Conservation (phyloP, 2,113 vertebrate species). For the Hyperopisus bebe region DNA sequence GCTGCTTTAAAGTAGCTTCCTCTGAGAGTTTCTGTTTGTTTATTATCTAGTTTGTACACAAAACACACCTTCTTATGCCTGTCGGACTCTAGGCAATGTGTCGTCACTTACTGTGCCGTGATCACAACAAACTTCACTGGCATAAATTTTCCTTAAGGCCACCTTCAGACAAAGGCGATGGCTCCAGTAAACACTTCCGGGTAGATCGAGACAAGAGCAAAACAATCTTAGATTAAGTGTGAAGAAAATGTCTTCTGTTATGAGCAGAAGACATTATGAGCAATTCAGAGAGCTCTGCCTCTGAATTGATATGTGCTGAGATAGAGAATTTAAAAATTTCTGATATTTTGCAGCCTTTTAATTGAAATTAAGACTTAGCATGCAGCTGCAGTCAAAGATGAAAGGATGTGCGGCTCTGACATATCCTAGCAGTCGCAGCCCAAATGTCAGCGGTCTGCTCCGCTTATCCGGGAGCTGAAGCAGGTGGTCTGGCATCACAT, state of each 20-base stretch:
- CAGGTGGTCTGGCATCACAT: neutral
- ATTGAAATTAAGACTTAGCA: neutral
- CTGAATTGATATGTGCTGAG: neutral
- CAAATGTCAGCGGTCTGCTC: neutral
- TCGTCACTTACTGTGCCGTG: neutral
- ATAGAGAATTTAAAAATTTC: neutral
- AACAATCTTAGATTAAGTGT: neutral
- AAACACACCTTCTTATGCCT: neutral
- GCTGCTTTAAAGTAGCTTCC: slow-evolving; percentile 10
- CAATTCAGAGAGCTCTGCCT: too few relatives aligned
- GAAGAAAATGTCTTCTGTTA: neutral
- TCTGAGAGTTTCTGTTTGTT: slow-evolving; percentile 3
- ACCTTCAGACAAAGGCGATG: neutral
- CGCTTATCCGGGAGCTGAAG: neutral
- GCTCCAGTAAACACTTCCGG: neutral
- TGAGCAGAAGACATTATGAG: neutral
- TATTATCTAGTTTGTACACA: slow-evolving; percentile 7
- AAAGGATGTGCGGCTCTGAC: neutral
- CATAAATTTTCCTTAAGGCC: neutral
- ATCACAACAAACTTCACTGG: neutral
- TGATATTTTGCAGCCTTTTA: neutral
- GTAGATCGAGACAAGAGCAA: neutral
- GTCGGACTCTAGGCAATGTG: neutral
- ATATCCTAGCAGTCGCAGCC: neutral
- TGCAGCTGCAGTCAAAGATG: neutral